Evolutionary conservation across 2,888 invertebrate genomes (phyloP).

Genomic region (Apotomis turbidana): DNA sequence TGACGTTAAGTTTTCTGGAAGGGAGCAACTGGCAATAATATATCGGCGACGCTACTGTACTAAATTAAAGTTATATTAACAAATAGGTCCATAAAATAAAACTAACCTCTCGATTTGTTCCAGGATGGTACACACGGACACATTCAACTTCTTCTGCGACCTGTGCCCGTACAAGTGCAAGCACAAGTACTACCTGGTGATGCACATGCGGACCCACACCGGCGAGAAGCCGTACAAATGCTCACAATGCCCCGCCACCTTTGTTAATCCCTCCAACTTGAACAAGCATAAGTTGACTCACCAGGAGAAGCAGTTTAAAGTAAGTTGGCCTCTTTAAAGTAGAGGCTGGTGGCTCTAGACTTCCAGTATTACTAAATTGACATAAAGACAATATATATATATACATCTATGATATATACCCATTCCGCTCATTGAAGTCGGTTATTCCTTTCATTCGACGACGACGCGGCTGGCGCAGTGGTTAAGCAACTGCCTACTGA

Average conservation of each 20-base stretch:
- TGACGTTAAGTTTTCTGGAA: no score
- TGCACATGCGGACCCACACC: slow-evolving; percentile 84
- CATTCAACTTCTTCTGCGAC: slow-evolving; percentile 80
- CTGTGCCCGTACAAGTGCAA: slow-evolving; percentile 79
- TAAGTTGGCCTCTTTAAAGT: slow-evolving; percentile 44
- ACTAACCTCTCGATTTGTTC: slow-evolving; percentile 12
- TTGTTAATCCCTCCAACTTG: slow-evolving; percentile 86
- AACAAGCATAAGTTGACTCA: slow-evolving; percentile 86
- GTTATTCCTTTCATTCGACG: no score
- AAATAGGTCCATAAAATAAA: not conserved
- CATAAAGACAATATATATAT: no score
- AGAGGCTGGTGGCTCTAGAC: not conserved
- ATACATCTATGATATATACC: no score
- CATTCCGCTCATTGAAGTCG: no score
- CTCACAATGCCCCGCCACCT: slow-evolving; percentile 82
- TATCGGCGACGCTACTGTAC: no score
- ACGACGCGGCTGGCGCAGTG: no score
- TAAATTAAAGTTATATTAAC: not conserved
- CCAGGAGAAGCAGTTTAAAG: slow-evolving; percentile 78
- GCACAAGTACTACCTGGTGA: slow-evolving; percentile 78
- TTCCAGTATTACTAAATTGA: no score
- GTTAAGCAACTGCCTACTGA: no score
- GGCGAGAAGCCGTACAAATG: slow-evolving; percentile 80
- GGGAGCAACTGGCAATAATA: no score
- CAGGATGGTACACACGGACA: slow-evolving; percentile 78